Evolutionary conservation across 1,140 invertebrate genomes (phyloP).

Genomic region (Drosophila kepulauana): DNA sequence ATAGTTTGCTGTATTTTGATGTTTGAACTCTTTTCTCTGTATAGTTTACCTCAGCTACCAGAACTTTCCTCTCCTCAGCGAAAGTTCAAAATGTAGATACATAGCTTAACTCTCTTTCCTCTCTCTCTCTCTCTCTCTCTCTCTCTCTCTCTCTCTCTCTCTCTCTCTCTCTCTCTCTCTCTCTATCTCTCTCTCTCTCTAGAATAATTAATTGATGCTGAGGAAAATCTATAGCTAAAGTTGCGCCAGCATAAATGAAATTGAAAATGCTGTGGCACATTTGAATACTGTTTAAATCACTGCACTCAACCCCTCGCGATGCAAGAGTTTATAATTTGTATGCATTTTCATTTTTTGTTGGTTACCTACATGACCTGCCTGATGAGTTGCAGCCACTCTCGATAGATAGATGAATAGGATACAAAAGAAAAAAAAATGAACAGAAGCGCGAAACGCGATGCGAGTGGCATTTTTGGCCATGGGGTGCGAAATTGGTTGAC

Average conservation of each 20-base stretch:
- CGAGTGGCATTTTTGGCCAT: slow-evolving; percentile 8
- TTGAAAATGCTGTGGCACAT: slow-evolving; percentile 15
- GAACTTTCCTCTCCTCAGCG: too few relatives aligned
- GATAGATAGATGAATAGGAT: background rate
- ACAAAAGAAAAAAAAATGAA: background rate
- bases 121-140: too few relatives aligned
- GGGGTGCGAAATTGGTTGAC: slow-evolving; percentile 66
- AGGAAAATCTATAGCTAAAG: background rate
- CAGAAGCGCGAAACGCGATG: slow-evolving; percentile 3
- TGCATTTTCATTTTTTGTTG: slow-evolving; percentile 17
- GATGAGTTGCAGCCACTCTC: slow-evolving; percentile 8
- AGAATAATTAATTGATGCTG: background rate
- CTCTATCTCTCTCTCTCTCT: too few relatives aligned
- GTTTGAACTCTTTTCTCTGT: too few relatives aligned
- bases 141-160: too few relatives aligned
- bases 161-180: too few relatives aligned
- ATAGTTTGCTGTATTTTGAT: too few relatives aligned
- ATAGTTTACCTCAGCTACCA: too few relatives aligned
- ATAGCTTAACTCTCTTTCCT: too few relatives aligned
- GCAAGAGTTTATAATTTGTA: background rate
- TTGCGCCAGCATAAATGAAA: slow-evolving; percentile 34
- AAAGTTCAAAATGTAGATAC: too few relatives aligned
- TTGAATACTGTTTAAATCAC: slow-evolving; percentile 38
- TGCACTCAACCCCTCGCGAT: slow-evolving; percentile 20
- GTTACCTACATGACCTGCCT: slow-evolving; percentile 54